Evolutionary conservation across 2,888 invertebrate genomes (phyloP), one percentile per base, ranked within the genome.

Genomic region (Platycheirus rosarum): DNA sequence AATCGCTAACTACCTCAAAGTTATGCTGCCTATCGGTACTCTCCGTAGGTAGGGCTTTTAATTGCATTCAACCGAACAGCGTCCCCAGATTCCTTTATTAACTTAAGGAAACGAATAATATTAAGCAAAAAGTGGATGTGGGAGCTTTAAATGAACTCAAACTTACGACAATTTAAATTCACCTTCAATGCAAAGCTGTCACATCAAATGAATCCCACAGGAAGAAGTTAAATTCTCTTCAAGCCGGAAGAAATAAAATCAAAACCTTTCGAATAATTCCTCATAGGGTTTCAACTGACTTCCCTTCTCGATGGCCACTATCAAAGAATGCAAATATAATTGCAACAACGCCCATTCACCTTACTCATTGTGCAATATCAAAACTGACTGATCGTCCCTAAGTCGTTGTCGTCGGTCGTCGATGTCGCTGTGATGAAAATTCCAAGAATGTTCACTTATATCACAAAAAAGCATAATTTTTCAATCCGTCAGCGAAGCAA

Each of bases 331-430:
- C 37, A 40, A 40, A 40, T 40, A 40, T 40, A 13, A 3, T 9
- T 32, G 29, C n/a, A 40, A 13, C 8, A 13, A 40, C 37, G 13
- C 35, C 9, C 4, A 8, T 9, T 8, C 35, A 35, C 35, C 35
- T 3, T n/a, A 7, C 35, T 23, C 23, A 40, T 40, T 40, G 37
- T 13, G 37, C 37, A 40, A 40, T 40, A 40, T 40, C 37, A 40
- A n/a, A n/a, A 40, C 13, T 40, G 37, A 40, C 37, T 13, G 13
- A 40, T 40, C 37, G 37, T 13, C 29, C 4, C 4, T 32, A 32
- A 32, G 8, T 26, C n/a, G 23, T 23, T 6, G 6, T 23, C 29
- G 29, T 32, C 29, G 29, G 6, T 26, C 8, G 29, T 32, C 29
- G 29, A 8, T 8, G 29, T 32, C 29, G 29, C 8, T 32, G 29